Percentiles rank a stretch among this genome's conserved stretches.
Conservation (phyloP, 92 coral and sea anemone genomes). For the Porites cylindrica region DNA sequence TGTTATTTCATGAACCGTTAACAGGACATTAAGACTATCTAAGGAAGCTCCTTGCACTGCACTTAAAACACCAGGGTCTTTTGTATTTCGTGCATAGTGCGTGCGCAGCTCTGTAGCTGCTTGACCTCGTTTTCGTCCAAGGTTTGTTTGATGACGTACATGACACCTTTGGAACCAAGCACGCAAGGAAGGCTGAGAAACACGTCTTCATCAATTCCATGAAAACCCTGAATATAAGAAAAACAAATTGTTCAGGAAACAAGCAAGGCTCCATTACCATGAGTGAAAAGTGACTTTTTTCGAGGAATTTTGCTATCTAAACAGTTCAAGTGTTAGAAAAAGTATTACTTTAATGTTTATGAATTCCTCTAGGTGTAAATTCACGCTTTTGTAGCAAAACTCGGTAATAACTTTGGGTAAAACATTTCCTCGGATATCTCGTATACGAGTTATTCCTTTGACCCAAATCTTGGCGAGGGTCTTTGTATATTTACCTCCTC, state of each 20-base stretch:
- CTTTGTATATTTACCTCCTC: no score
- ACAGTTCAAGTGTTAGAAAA: no score
- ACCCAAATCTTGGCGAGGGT: no score
- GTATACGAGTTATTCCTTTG: no score
- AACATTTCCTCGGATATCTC: no score
- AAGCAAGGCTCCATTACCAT: no score
- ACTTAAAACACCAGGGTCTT: constrained; percentile 26
- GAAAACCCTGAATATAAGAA: constrained; percentile 19
- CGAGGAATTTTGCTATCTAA: no score
- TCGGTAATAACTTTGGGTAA: not conserved
- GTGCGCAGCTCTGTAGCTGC: constrained; percentile 46
- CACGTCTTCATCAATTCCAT: constrained; percentile 51
- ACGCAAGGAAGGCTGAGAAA: constrained; percentile 59
- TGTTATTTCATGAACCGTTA: no score
- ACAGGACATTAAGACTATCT: not conserved
- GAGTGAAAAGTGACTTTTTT: no score
- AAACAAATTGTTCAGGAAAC: no score
- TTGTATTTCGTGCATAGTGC: constrained; percentile 47
- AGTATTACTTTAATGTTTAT: no score
- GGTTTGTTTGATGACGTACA: constrained; percentile 49
- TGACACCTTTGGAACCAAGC: constrained; percentile 43
- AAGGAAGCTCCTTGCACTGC: not conserved
- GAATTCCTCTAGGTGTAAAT: no score
- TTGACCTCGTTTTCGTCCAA: constrained; percentile 38
- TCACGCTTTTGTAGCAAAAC: not conserved